A percentile compares a stretch with the other conserved stretches of the same genome.
Evolutionary conservation across 2,797 vertebrate genomes (phyloP).

Genomic region (Mus minutoides): DNA sequence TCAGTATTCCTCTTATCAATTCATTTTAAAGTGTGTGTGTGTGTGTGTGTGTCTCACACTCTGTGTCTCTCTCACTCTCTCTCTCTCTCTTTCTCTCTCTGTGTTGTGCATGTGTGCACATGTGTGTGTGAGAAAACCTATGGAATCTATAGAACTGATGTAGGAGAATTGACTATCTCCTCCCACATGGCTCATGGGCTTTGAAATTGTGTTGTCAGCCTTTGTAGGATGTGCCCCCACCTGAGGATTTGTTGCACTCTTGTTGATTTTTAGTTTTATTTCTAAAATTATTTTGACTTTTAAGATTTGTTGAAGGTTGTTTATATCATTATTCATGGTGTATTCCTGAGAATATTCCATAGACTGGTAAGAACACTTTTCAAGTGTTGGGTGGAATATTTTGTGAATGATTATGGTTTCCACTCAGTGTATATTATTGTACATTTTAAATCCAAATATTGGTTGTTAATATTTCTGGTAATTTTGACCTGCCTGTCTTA

Average conservation of each 20-base stretch:
- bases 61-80: too few relatives aligned
- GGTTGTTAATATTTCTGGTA: not conserved
- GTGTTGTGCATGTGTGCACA: too few relatives aligned
- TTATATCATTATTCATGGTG: not conserved
- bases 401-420: not conserved
- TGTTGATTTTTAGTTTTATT: not conserved
- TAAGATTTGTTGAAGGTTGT: not conserved
- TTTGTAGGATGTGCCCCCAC: not conserved
- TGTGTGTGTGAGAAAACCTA: not conserved
- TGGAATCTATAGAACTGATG: not conserved
- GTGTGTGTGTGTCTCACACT: not conserved
- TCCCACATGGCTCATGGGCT: rapidly evolving
- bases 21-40: not conserved
- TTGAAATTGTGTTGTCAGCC: not conserved
- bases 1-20: not conserved
- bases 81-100: too few relatives aligned
- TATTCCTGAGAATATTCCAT: not conserved
- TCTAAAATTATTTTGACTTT: not conserved
- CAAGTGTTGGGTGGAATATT: not conserved
- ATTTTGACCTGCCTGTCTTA: not conserved
- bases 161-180: not conserved
- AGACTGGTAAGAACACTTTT: not conserved
- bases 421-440: too few relatives aligned
- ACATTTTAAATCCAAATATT: not conserved
- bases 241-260: not conserved